Evolutionary conservation across 2,888 invertebrate species (phyloP).

Genomic region (Amaurobius ferox): DNA sequence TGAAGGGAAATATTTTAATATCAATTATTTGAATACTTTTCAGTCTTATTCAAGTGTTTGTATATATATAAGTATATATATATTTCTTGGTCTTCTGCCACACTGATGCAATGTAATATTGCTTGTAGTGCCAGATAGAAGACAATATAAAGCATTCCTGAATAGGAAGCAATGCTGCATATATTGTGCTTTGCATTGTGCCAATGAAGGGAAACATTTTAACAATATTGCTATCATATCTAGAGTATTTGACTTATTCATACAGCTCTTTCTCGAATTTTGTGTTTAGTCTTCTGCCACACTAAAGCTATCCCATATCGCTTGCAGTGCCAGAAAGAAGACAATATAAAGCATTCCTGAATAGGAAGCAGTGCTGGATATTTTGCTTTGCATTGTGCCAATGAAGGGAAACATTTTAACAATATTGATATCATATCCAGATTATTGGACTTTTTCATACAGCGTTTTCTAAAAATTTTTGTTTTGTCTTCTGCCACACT

Average conservation of each 20-base stretch:
- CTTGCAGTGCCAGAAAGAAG: neutral
- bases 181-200: slow-evolving; percentile 7
- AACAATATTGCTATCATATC: no score
- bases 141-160: neutral
- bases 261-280: no score
- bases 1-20: slow-evolving; percentile 25
- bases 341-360: slow-evolving; percentile 1
- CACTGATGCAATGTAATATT: neutral
- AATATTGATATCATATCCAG: no score
- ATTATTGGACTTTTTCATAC: no score
- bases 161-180: slow-evolving; percentile 10
- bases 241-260: no score
- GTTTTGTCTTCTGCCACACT: no score
- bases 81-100: slow-evolving; percentile 26
- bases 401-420: slow-evolving; percentile 18
- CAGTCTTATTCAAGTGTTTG: neutral
- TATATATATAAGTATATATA: neutral
- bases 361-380: slow-evolving; percentile 9
- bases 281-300: slow-evolving; percentile 23
- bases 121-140: slow-evolving; percentile 13
- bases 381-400: neutral
- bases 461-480: no score
- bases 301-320: neutral
- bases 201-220: no score
- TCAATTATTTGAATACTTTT: no score